Conservation (phyloP, 2,888 invertebrate genomes). For the Clusia tigrina region DNA sequence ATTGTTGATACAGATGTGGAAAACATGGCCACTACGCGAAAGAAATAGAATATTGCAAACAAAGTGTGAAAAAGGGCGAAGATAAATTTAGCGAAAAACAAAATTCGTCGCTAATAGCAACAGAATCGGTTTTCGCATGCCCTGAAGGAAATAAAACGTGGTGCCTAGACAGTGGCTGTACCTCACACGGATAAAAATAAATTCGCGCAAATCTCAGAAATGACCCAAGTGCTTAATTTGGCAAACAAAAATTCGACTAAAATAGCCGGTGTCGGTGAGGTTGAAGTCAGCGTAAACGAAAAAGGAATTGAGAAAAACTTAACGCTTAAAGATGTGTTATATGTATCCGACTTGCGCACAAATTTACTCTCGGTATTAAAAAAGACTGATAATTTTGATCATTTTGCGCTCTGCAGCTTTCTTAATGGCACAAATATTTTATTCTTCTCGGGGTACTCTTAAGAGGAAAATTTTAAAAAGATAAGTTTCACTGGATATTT, state of each 20-base stretch:
- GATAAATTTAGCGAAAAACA: slow-evolving; percentile 2
- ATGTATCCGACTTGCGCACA: slow-evolving; percentile 24
- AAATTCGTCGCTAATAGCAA: background rate
- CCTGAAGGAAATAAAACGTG: slow-evolving; percentile 1
- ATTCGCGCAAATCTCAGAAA: background rate
- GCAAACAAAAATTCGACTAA: slow-evolving; percentile 20
- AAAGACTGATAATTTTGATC: slow-evolving; percentile 14
- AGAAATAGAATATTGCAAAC: background rate
- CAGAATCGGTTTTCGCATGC: slow-evolving; percentile 1
- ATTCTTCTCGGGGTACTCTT: too few relatives aligned
- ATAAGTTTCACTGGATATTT: too few relatives aligned
- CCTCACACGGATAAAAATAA: slow-evolving; percentile 12
- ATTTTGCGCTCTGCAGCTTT: too few relatives aligned
- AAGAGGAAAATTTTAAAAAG: too few relatives aligned
- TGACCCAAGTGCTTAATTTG: slow-evolving; percentile 16
- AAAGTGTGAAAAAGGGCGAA: background rate
- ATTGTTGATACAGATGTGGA: too few relatives aligned
- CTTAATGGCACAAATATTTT: too few relatives aligned
- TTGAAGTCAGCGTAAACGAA: slow-evolving; percentile 10
- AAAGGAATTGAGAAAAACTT: slow-evolving; percentile 3
- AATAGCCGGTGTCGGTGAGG: slow-evolving; percentile 18
- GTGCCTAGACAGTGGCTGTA: slow-evolving; percentile 27
- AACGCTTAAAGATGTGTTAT: too few relatives aligned
- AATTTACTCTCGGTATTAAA: slow-evolving; percentile 25
- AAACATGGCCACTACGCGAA: slow-evolving; percentile 12